Percentiles rank a stretch among this genome's conserved stretches.
These are phyloP conservation scores for Carcharodon carcharias DNA, from an alignment of 2,797 vertebrate genomes.

Conservation along the genomic window DNA sequence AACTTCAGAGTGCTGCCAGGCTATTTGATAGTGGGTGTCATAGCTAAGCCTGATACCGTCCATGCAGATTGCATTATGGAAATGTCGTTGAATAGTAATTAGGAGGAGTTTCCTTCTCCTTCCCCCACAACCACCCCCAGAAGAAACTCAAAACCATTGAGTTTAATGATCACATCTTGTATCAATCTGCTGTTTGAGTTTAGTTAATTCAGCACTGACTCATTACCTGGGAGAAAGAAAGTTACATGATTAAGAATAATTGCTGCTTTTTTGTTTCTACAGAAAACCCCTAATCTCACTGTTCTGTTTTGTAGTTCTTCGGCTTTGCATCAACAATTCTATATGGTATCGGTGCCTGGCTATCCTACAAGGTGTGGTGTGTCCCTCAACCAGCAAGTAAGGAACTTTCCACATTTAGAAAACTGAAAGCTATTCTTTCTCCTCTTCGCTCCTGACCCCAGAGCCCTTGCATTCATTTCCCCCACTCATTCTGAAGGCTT, in stretches of 20 bases:
- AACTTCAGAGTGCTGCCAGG: background rate
- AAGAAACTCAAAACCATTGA: background rate
- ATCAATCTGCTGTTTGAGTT: background rate
- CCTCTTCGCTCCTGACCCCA: background rate
- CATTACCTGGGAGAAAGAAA: background rate
- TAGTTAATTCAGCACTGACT: slow-evolving; percentile 37
- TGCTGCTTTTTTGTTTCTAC: background rate
- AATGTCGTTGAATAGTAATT: background rate
- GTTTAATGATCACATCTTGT: background rate
- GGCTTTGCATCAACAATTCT: slow-evolving; percentile 82
- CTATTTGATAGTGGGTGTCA: background rate
- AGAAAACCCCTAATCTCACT: background rate
- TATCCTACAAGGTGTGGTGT: slow-evolving; percentile 79
- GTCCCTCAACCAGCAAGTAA: slow-evolving; percentile 74
- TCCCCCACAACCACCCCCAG: too few relatives aligned
- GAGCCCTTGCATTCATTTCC: background rate
- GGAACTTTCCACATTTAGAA: slow-evolving; percentile 42
- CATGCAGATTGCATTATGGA: background rate
- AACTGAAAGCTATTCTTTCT: background rate
- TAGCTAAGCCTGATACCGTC: background rate
- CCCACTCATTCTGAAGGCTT: background rate
- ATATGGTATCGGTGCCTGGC: slow-evolving; percentile 75
- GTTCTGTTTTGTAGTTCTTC: slow-evolving; percentile 63
- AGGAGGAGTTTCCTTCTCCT: background rate
- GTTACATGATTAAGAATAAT: background rate